These are phyloP conservation scores for Heteractis magnifica DNA, from an alignment of 92 coral and sea anemone species.

Conservation along the genomic window DNA sequence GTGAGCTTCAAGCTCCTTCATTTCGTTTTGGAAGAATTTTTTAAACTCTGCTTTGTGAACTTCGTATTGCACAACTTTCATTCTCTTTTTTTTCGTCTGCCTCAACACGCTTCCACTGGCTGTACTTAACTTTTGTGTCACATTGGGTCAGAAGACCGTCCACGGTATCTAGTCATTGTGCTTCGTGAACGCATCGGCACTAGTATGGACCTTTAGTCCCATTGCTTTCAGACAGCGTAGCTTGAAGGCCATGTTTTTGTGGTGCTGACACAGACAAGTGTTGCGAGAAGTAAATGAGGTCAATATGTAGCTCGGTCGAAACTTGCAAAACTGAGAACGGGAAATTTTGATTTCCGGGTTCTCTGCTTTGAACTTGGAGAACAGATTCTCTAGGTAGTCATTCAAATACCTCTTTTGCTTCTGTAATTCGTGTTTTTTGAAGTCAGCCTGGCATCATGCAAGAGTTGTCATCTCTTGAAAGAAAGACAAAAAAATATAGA, in stretches of 20 bases:
- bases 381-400: too few species aligned
- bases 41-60: constrained; percentile 18
- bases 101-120: constrained; percentile 44
- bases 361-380: too few species aligned
- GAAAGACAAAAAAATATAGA: too few species aligned
- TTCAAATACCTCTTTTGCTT: too few species aligned
- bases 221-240: constrained; percentile 25
- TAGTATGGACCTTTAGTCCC: constrained; percentile 2
- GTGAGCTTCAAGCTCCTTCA: constrained; percentile 29
- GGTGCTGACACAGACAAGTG: constrained; percentile 56
- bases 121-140: constrained; percentile 15
- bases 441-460: too few species aligned
- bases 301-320: constrained; percentile 40
- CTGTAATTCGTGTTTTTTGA: too few species aligned
- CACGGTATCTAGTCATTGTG: background rate
- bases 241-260: constrained; percentile 56
- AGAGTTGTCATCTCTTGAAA: too few species aligned
- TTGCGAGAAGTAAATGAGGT: constrained; percentile 46
- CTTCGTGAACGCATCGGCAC: constrained; percentile 31
- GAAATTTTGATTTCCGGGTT: too few species aligned
- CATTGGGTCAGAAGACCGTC: constrained; percentile 1
- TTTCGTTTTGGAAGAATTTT: constrained; percentile 23
- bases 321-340: constrained; percentile 22
- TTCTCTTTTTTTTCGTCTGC: constrained; percentile 53
- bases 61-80: constrained; percentile 23